Percentiles rank a stretch among this genome's conserved stretches.
Evolutionary conservation across 2,888 invertebrate species (phyloP).

Genomic region (Drosophila sordidula): DNA sequence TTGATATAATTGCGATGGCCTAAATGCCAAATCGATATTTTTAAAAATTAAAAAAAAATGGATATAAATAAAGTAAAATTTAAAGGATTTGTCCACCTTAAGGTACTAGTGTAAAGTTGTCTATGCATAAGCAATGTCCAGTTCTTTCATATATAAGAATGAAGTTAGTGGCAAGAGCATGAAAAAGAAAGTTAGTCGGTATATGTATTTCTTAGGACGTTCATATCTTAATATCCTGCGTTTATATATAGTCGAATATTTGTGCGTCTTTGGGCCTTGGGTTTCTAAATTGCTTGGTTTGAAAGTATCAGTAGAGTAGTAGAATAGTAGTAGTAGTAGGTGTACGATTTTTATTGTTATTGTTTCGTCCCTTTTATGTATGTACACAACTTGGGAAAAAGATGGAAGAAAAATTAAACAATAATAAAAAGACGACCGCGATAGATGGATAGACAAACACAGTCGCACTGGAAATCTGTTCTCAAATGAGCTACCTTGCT

Average conservation of each 20-base stretch:
- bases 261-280: conserved; percentile 7
- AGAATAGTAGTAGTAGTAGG: too few species aligned
- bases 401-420: conserved; percentile 75
- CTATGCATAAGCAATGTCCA: too few species aligned
- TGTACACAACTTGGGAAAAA: conserved; percentile 31
- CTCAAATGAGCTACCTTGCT: conserved; percentile 71
- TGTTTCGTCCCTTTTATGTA: conserved; percentile 79
- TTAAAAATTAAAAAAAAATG: too few species aligned
- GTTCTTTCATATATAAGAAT: background rate
- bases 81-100: too few species aligned
- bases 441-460: conserved; percentile 24
- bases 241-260: conserved; percentile 9
- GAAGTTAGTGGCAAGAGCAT: background rate
- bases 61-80: too few species aligned
- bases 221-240: conserved; percentile 63
- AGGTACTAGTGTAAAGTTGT: too few species aligned
- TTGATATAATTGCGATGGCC: conserved; percentile 40
- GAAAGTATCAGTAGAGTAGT: conserved; percentile 49
- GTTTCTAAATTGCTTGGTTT: conserved; percentile 30
- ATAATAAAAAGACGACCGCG: conserved; percentile 60
- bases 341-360: conserved; percentile 83
- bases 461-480: conserved; percentile 42
- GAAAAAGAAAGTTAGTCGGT: conserved; percentile 12
- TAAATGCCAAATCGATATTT: background rate
- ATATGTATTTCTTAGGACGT: conserved; percentile 38